Evolutionary conservation across 2,888 invertebrate genomes (phyloP).

Genomic region (Horisme vitalbata): DNA sequence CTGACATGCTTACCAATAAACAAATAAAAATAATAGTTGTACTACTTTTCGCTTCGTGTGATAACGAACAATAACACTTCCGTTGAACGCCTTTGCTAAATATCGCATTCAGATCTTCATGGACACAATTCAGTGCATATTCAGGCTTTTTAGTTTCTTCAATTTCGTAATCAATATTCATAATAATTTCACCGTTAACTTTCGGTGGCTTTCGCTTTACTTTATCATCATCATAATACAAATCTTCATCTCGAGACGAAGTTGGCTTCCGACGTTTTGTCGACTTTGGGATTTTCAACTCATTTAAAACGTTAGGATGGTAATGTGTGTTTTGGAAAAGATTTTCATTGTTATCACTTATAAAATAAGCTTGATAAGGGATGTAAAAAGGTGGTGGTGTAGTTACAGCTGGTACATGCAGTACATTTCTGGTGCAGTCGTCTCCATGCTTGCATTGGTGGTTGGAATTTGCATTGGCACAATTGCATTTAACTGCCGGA

Average conservation of each 20-base stretch:
- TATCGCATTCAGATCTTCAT: constrained; percentile 35
- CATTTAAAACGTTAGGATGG: constrained; percentile 40
- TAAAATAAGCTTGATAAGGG: constrained; percentile 47
- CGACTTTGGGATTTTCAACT: constrained; percentile 41
- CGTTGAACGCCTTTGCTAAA: constrained; percentile 35
- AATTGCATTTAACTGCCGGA: constrained; percentile 24
- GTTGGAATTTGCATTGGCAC: constrained; percentile 17
- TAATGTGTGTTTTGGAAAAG: constrained; percentile 37
- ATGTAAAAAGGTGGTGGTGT: constrained; percentile 40
- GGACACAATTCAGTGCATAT: constrained; percentile 21
- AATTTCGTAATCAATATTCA: constrained; percentile 34
- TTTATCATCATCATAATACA: constrained; percentile 43
- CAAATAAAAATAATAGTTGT: neutral
- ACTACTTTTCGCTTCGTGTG: neutral
- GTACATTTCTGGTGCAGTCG: constrained; percentile 13
- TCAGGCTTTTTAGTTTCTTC: constrained; percentile 17
- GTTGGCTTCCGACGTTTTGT: constrained; percentile 43
- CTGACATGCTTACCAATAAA: neutral
- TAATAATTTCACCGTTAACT: constrained; percentile 21
- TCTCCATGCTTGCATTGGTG: constrained; percentile 20
- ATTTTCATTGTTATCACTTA: constrained; percentile 28
- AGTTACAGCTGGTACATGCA: constrained; percentile 8
- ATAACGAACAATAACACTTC: constrained; percentile 41
- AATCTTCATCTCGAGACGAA: constrained; percentile 34
- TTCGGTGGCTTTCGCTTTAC: constrained; percentile 20